Conservation (phyloP, 1,140 invertebrate genomes). For the Drosophila persimilis region DNA sequence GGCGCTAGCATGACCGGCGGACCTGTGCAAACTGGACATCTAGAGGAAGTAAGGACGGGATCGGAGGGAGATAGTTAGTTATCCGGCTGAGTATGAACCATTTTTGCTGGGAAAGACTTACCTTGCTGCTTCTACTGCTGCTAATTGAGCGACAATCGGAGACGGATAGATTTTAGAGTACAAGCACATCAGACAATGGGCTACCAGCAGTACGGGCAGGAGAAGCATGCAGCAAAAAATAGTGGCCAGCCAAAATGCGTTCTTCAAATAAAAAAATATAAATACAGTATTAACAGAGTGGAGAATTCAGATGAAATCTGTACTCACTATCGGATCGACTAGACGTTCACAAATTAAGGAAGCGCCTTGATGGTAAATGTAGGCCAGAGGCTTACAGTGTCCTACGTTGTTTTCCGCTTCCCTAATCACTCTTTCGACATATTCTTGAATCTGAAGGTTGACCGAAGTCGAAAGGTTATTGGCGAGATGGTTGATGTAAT, state of each 20-base stretch:
- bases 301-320: too few relatives aligned
- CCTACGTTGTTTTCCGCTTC: constrained; percentile 87
- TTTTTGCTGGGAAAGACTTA: constrained; percentile 25
- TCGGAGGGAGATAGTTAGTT: too few relatives aligned
- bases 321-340: constrained; percentile 91
- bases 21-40: constrained; percentile 40
- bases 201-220: constrained; percentile 90
- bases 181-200: constrained; percentile 90
- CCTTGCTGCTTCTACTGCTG: constrained; percentile 86
- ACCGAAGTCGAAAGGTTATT: constrained; percentile 63
- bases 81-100: not conserved
- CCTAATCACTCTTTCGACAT: constrained; percentile 85
- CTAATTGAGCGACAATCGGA: constrained; percentile 78
- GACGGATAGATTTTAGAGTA: constrained; percentile 94
- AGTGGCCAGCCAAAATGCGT: constrained; percentile 92
- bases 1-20: not conserved
- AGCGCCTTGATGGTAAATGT: constrained; percentile 89
- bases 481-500: constrained; percentile 86
- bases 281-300: too few relatives aligned
- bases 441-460: constrained; percentile 86
- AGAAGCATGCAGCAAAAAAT: constrained; percentile 92
- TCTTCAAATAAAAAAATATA: constrained; percentile 84
- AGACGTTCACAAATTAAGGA: constrained; percentile 90
- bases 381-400: constrained; percentile 90
- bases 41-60: constrained; percentile 1